Conservation (phyloP, 2,113 vertebrate species). For the Hemiscyllium ocellatum region DNA sequence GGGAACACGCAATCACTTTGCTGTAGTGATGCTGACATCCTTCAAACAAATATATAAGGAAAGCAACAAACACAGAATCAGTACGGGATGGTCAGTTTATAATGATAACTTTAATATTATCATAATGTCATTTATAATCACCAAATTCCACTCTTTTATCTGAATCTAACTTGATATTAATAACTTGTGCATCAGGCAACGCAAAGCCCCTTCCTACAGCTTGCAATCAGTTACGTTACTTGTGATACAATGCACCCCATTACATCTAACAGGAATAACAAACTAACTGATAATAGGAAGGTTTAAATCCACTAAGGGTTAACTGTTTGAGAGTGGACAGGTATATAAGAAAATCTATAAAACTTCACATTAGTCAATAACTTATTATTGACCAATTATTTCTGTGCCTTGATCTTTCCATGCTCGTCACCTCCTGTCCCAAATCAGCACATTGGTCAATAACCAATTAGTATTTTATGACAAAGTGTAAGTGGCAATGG, state of each 20-base stretch:
- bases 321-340: neutral
- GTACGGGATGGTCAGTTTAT: neutral
- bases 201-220: neutral
- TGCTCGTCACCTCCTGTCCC: constrained; percentile 47
- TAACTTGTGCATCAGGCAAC: neutral
- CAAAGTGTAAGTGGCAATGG: constrained; percentile 51
- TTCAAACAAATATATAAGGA: no score
- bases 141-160: neutral
- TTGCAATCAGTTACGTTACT: neutral
- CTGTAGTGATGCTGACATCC: no score
- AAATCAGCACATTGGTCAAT: constrained; percentile 60
- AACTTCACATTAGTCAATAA: constrained; percentile 35
- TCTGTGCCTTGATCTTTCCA: constrained; percentile 44
- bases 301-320: neutral
- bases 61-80: neutral
- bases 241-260: neutral
- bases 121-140: neutral
- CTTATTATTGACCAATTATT: constrained; percentile 38
- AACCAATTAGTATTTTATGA: constrained; percentile 71
- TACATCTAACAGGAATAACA: neutral
- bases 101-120: neutral
- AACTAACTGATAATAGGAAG: neutral
- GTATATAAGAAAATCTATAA: constrained; percentile 13
- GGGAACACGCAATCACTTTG: no score
- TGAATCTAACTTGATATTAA: neutral